Conservation (phyloP, 2,797 vertebrate genomes). For the Crocidura indochinensis region DNA sequence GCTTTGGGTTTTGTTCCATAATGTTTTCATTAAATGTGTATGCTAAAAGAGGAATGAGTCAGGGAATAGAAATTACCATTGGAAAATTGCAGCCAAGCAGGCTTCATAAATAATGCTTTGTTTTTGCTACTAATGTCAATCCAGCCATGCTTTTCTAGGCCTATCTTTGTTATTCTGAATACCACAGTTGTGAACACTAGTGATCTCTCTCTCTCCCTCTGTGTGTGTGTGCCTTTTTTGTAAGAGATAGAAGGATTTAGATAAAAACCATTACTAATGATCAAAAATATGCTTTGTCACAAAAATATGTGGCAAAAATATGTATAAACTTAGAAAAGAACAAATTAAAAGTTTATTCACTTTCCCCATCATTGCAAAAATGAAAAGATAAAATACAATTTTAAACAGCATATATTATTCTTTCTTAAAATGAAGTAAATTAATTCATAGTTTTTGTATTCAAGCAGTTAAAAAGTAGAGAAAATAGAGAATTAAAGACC, state of each 20-base stretch:
- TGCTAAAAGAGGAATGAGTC: conserved; percentile 66
- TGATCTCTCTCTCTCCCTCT: background rate
- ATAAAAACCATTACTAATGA: conserved; percentile 78
- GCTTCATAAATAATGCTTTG: conserved; percentile 74
- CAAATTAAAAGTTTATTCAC: conserved; percentile 62
- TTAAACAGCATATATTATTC: background rate
- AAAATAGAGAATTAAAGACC: background rate
- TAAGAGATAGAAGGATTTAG: conserved; percentile 48
- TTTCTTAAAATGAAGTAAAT: conserved; percentile 38
- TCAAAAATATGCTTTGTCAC: conserved; percentile 62
- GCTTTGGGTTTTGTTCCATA: conserved; percentile 70
- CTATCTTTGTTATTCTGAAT: conserved; percentile 68
- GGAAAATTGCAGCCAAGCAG: conserved; percentile 70
- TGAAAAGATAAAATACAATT: background rate
- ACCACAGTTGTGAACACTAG: background rate
- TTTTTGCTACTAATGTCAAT: conserved; percentile 76
- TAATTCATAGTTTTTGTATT: conserved; percentile 15
- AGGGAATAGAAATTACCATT: conserved; percentile 75
- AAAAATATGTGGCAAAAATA: conserved; percentile 61
- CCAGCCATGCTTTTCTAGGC: conserved; percentile 65
- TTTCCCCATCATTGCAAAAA: background rate
- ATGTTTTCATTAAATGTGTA: conserved; percentile 77
- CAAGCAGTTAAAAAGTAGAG: background rate
- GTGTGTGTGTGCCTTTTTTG: background rate
- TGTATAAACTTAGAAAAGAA: conserved; percentile 49